These are phyloP conservation scores for Sakesphorus luctuosus DNA, from an alignment of 2,113 vertebrate species.

Conservation along the genomic window DNA sequence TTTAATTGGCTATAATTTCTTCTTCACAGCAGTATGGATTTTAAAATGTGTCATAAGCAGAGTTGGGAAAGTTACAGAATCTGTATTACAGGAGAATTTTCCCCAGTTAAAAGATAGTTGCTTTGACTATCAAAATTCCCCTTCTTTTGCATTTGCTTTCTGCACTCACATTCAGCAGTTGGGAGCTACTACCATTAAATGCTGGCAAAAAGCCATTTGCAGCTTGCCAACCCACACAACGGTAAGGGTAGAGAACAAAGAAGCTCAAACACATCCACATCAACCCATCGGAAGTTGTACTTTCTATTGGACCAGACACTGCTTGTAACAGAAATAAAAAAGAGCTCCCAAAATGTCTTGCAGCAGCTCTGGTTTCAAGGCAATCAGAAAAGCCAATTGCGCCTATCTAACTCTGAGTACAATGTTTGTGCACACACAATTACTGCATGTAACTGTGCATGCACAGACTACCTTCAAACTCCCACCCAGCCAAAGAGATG, in stretches of 20 bases:
- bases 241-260: conserved; percentile 53
- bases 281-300: neutral
- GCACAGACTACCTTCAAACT: neutral
- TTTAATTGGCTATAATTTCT: conserved; percentile 69
- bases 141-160: conserved; percentile 38
- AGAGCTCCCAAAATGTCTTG: neutral
- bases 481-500: neutral
- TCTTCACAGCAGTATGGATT: conserved; percentile 45
- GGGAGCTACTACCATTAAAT: conserved; percentile 48
- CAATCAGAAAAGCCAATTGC: neutral
- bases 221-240: conserved; percentile 21
- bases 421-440: neutral
- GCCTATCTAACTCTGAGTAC: neutral
- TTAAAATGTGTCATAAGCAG: conserved; percentile 54
- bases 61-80: conserved; percentile 48
- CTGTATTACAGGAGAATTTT: conserved; percentile 14
- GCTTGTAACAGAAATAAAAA: conserved; percentile 1
- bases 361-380: neutral
- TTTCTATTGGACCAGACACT: neutral
- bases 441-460: neutral
- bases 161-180: neutral
- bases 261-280: conserved; percentile 25
- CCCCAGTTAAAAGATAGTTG: conserved; percentile 12
- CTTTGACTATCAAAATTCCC: conserved; percentile 1
- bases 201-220: conserved; percentile 42